Evolutionary conservation across 2,797 vertebrate genomes (phyloP), one percentile per base, ranked within the genome.

Genomic region (Orientallactaga sibirica): DNA sequence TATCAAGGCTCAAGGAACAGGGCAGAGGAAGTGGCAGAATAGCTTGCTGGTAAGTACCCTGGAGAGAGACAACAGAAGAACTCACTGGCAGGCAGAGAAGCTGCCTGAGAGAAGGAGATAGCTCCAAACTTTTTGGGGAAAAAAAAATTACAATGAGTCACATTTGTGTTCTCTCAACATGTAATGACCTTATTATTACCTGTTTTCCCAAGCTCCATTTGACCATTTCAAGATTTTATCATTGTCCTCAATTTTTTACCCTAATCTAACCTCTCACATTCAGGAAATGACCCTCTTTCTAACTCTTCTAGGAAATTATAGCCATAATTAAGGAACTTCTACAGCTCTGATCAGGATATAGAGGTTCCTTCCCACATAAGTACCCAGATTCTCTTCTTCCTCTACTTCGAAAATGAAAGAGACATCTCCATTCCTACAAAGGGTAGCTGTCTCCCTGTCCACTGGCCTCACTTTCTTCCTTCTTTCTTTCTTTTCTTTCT

Each of bases 221-320:
- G 11, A 64, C 6, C 11, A 29, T 70, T 29, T 79, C 68, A 79
- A 70, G 33, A 25, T 29, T 91, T 78, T 75, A 82, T 2, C 22
- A 24, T 48, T 84, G 29, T 85, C 24, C 37, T 43, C n/a, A 82
- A 82, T 14, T 27, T 18, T 33, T 48, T 24, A 24, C 41, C 2
- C 22, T 86, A 29, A 14, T n/a, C 11, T 79, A 58, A 79, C 62
- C 52, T 5, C 4, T 83, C 6, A 4, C 24, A 92, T 79, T 87
- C 90, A 76, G 25, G 22, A 5, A 48, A n/a, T 43, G 27, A 89
- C 68, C n/a, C 33, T 33, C 19, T 86, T 10, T 70, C 67, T 85
- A 62, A 68, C 80, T 88, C 61, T 88, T 22, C 61, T 77, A 15
- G 67, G 77, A 86, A 88, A 92, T 24, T 70, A 89, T 41, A 83